Evolutionary conservation across 2,888 invertebrate genomes (phyloP), one percentile per base, ranked within the genome.

Genomic region (Harpagoxenus sublaevis): DNA sequence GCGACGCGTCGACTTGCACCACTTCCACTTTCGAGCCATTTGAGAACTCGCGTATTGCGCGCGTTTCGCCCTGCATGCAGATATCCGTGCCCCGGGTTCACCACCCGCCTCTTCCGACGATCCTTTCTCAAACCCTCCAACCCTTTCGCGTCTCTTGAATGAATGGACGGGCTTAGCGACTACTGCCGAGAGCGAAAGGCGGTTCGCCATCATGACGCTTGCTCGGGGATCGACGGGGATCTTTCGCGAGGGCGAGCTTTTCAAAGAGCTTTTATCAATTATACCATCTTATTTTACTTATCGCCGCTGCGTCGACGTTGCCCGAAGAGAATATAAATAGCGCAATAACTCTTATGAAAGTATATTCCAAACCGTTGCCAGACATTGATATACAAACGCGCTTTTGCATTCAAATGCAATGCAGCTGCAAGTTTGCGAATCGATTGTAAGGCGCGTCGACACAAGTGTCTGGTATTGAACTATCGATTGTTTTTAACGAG

Each of bases 1-100:
- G 85, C 88, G 85, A 77, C 88, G 85, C 83, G 51, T 57, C 77
- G 63, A 66, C 60, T 74, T 71, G 23, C 23, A 23, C 23, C 23
- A 23, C 74, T 65, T 57, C 48, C 45, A 28, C 71, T 77, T 77
- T 77, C 77, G 9, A 71, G 73, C n/a, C 70, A 65, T 83, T 62
- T 66, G 51, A 35, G 60, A 51, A 55, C 53, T 65, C 63, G 87
- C 75, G 66, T 82, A 74, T 39, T 53, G 73, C 48, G 77, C 53
- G 63, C 53, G 63, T 68, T 78, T 85, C 48, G 51, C 60, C 39
- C 42, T 73, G 73, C 53, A 48, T 71, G 39, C 53, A 68, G 57
- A 77, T 86, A 77, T 68, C 74, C 35, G 18, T 42, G 51, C 53
- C 6, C 65, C 28, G 39, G 4, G 39, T 18, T 53, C 31, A 51